phyloP scores from a whole-genome alignment of 2,888 invertebrate genomes.

The Trissolcus japonicus region DNA sequence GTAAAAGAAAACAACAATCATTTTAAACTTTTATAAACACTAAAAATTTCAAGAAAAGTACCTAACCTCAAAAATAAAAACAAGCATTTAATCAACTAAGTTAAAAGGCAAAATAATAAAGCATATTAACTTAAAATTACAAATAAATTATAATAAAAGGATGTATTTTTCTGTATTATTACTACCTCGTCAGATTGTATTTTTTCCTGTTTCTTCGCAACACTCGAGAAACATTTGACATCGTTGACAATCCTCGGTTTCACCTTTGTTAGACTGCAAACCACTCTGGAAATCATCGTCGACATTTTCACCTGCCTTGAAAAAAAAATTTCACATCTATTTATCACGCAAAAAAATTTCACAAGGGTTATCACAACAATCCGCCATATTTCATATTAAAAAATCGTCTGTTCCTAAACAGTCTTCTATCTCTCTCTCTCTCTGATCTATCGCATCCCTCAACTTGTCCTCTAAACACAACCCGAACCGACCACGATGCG shows the following conservation, averaged over 20 bases:
- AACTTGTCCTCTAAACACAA: no score
- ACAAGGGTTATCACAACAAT: no score
- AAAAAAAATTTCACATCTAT: no score
- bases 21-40: no score
- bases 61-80: background rate
- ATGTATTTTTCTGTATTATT: background rate
- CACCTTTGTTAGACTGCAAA: background rate
- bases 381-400: no score
- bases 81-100: background rate
- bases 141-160: no score
- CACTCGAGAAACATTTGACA: background rate
- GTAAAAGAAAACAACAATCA: constrained; percentile 1
- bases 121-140: background rate
- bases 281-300: background rate
- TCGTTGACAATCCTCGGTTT: background rate
- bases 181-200: constrained; percentile 12
- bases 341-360: no score
- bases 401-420: no score
- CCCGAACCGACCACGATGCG: no score
- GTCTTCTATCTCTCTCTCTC: no score
- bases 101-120: background rate
- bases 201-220: background rate
- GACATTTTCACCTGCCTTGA: no score
- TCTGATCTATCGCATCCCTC: no score
- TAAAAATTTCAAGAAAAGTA: background rate